Percentiles rank a stretch among this genome's conserved stretches.
Evolutionary conservation across 2,113 vertebrate species (phyloP).

Genomic region (Tauraco erythrolophus): DNA sequence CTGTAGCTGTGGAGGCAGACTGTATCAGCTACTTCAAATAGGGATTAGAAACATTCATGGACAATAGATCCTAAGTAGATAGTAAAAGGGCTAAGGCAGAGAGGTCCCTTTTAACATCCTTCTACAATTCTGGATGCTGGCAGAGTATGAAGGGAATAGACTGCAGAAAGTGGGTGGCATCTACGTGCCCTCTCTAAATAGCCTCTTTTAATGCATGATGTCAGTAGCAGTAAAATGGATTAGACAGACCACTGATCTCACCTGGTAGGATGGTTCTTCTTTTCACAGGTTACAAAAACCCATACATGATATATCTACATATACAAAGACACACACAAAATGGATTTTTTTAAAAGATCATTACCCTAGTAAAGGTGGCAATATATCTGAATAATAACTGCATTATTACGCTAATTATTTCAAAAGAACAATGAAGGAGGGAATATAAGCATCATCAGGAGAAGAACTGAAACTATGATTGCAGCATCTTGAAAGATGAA

Average conservation of each 20-base stretch:
- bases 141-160: background rate
- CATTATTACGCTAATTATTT: background rate
- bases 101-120: background rate
- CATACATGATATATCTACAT: background rate
- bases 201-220: background rate
- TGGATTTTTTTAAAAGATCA: background rate
- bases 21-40: background rate
- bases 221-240: background rate
- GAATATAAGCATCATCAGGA: background rate
- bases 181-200: background rate
- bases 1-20: background rate
- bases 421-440: background rate
- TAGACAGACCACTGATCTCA: background rate
- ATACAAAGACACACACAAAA: background rate
- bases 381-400: background rate
- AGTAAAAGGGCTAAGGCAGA: background rate
- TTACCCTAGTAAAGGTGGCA: background rate
- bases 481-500: background rate
- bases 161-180: background rate
- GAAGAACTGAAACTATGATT: background rate
- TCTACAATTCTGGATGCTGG: background rate
- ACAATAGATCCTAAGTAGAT: background rate
- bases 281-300: background rate
- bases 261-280: background rate
- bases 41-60: background rate